These are phyloP conservation scores for Philantomba maxwellii DNA, from an alignment of 2,113 vertebrate genomes.

Conservation along the genomic window DNA sequence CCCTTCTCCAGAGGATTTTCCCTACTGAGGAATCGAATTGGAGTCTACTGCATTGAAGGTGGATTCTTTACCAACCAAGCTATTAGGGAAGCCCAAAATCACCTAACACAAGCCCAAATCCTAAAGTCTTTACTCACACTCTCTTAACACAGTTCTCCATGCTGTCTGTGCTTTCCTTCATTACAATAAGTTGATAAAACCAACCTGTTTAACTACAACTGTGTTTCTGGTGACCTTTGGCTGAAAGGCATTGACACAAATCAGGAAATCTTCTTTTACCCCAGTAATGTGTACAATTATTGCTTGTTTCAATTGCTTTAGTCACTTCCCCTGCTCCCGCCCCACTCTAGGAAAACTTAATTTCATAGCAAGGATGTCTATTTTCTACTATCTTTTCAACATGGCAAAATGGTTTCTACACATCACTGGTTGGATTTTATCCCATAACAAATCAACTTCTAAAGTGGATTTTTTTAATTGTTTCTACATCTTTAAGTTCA, in stretches of 20 bases:
- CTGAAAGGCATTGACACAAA: neutral
- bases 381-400: neutral
- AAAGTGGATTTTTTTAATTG: neutral
- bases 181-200: neutral
- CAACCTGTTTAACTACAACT: neutral
- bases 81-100: neutral
- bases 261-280: neutral
- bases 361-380: neutral
- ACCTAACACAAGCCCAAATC: neutral
- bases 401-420: neutral
- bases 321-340: neutral
- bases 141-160: neutral
- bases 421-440: neutral
- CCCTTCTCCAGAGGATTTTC: neutral
- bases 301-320: neutral
- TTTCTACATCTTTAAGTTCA: neutral
- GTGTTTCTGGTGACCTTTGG: neutral
- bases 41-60: neutral
- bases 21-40: fast-evolving
- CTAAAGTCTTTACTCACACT: neutral
- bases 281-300: neutral
- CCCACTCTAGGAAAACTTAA: neutral
- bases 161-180: neutral
- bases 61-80: neutral
- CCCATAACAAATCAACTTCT: neutral